Evolutionary conservation across 1,140 invertebrate species (phyloP), one percentile per base, ranked within the genome.

Genomic region (Halesus radiatus): DNA sequence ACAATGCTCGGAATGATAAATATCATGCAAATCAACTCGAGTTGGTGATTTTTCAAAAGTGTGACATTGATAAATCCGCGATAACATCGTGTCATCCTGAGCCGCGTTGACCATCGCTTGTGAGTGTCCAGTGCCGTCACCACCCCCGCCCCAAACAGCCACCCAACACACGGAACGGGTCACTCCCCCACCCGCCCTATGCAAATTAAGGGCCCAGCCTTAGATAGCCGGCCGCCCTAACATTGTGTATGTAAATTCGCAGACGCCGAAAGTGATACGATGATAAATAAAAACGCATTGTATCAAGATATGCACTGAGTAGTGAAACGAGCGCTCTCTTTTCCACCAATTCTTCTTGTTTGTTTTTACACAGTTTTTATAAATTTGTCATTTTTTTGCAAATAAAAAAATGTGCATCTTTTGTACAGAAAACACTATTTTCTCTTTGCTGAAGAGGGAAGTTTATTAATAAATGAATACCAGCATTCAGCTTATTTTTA

Each of bases 211-310:
- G 18, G 20, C 18, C 74, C 32, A 20, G 54, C 74, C 74, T 76
- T 76, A 76, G 58, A 45, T 45, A 76, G 32, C 15, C 29, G 50
- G 8, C 22, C 13, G 74, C 37, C 56, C 74, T n/a, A 62, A 76
- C 74, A 76, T 62, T 76, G 53, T 22, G 56, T 76, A 76, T 76
- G 74, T 32, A 76, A 76, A 76, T 76, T 74, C 5, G 26, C 70
- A 74, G 70, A 56, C 53, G 70, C 70, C 26, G 52, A 74, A 74
- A 74, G 70, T 74, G 70, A 74, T 74, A 54, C 15, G 70, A 70
- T 18, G 22, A 74, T 32, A 72, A 50, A 72, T 72, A 52, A 52
- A 72, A 72, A 26, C 62, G 62, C 26, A 37, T 32, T 29, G 56
- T 29, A 32, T 37, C 29, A 29, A 66, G 32, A 29, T 8, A 66